Evolutionary conservation across 2,888 invertebrate species (phyloP), one percentile per base, ranked within the genome.

Genomic region (Troides aeacus): DNA sequence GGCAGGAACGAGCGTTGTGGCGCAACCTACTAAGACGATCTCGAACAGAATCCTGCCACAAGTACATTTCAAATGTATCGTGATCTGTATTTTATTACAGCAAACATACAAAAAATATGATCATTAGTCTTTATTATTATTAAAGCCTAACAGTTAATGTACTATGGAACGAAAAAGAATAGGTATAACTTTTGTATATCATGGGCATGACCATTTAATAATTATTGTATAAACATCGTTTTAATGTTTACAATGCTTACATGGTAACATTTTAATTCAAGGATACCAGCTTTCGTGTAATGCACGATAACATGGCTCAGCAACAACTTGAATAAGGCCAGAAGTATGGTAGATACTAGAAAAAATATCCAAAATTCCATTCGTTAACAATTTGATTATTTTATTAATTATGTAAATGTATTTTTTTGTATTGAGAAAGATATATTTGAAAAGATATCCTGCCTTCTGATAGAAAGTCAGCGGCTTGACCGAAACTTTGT

Each of bases 161-260:
- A 46, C 12, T 4, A 46, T 46, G 15, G 4, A 3, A 46, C n/a
- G 4, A 53, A 18, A n/a, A n/a, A 53, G 18, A 50, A 5, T 50
- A 53, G 6, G 0, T 53, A 15, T 15, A 12, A 2, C 46, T 53
- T 53, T 53, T 53, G 1, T n/a, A 53, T 10, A n/a, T 53, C n/a
- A 53, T 18, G 18, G n/a, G 18, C 24, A 63, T 8, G n/a, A 63
- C 50, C 23, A 24, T 24, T 21, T 50, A 46, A 21, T 62, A n/a
- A 62, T 62, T n/a, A 58, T 58, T 53, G n/a, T 18, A 36, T 70
- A 50, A 66, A 60, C n/a, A 57, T 62, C 57, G 64, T 24, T 62
- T 64, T 69, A 69, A 56, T 69, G 62, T 65, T 56, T 42, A 69
- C 69, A 69, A 69, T 65, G 69, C 69, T 69, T 69, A 69, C 69